These are phyloP conservation scores for Oryzias sinensis DNA, from an alignment of 2,797 vertebrate species.

Conservation along the genomic window DNA sequence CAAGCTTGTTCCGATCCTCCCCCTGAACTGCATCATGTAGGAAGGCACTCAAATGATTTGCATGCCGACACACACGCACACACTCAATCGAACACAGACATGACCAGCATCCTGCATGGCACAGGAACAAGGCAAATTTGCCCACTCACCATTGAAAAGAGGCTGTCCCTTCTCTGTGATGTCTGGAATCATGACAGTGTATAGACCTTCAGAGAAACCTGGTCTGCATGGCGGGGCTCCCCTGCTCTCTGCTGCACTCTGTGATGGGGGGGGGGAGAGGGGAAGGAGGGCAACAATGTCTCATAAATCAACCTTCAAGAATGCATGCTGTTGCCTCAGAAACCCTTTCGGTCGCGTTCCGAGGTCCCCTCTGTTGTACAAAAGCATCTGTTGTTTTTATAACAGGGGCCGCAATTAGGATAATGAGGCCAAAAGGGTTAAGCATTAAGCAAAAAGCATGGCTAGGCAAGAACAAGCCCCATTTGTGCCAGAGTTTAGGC, in stretches of 20 bases:
- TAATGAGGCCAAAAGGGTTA: slow-evolving; percentile 89
- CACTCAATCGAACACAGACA: slow-evolving; percentile 41
- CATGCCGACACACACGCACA: slow-evolving; percentile 30
- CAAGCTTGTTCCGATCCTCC: slow-evolving; percentile 60
- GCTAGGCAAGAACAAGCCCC: slow-evolving; percentile 87
- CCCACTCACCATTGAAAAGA: slow-evolving; percentile 88
- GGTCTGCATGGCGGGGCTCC: slow-evolving; percentile 87
- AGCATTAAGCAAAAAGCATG: slow-evolving; percentile 89
- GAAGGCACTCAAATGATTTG: slow-evolving; percentile 26
- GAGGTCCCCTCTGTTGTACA: slow-evolving; percentile 71
- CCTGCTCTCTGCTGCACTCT: slow-evolving; percentile 87
- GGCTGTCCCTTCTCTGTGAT: slow-evolving; percentile 85
- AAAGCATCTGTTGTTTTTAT: slow-evolving; percentile 88
- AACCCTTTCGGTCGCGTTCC: slow-evolving; percentile 82
- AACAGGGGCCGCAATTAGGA: slow-evolving; percentile 84
- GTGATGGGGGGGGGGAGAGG: slow-evolving; percentile 39
- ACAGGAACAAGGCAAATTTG: slow-evolving; percentile 31
- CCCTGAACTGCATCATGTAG: slow-evolving; percentile 50
- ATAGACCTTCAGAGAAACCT: slow-evolving; percentile 93
- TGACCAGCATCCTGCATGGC: slow-evolving; percentile 62
- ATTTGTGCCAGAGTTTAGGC: slow-evolving; percentile 81
- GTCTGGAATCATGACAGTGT: slow-evolving; percentile 83
- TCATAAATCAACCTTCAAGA: slow-evolving; percentile 67
- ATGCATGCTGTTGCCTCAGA: slow-evolving; percentile 52
- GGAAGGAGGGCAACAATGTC: slow-evolving; percentile 44